Conservation (phyloP, 2,888 invertebrate species). For the Cantharis nigra region DNA sequence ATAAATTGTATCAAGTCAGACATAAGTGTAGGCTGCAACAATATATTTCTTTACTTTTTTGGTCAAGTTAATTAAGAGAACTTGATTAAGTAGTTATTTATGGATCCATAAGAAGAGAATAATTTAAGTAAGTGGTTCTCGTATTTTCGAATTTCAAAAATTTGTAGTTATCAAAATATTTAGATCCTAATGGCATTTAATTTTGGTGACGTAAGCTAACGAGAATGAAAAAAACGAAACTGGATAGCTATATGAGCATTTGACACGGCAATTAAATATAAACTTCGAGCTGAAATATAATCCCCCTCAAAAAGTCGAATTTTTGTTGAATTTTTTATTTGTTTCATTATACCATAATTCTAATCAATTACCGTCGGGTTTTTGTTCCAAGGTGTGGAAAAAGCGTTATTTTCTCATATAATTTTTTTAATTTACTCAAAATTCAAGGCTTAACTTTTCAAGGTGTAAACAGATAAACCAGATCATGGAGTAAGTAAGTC, state of each 20-base stretch:
- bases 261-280: not conserved
- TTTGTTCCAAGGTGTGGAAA: not conserved
- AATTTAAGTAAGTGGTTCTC: not conserved
- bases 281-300: not conserved
- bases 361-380: not conserved
- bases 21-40: conserved; percentile 26
- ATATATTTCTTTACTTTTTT: conserved; percentile 14
- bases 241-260: not conserved
- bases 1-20: conserved; percentile 30
- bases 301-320: not conserved
- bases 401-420: not conserved
- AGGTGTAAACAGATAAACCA: not conserved
- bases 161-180: not conserved
- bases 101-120: not conserved
- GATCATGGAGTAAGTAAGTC: too few relatives aligned
- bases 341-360: not conserved
- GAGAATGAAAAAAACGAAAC: not conserved
- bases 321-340: not conserved
- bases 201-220: not conserved
- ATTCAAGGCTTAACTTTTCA: not conserved
- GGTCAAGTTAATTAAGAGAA: conserved; percentile 24
- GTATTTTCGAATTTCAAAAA: not conserved
- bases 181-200: not conserved
- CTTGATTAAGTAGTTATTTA: not conserved
- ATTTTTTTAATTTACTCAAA: too few relatives aligned